phyloP scores from a whole-genome alignment of 1,140 invertebrate species.

The Thalassaphorura encarpata region DNA sequence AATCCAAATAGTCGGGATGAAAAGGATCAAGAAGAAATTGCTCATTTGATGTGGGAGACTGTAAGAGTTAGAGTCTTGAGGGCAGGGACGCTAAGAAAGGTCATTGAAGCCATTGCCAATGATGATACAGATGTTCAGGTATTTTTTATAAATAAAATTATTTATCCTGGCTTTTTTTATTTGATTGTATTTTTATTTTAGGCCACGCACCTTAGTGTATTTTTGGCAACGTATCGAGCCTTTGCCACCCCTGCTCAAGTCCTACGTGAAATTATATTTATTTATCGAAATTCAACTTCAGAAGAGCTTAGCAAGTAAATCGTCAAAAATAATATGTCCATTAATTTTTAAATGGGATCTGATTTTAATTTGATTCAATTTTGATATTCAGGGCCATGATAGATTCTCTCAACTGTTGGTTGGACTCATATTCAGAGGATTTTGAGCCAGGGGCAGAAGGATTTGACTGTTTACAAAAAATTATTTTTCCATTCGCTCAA shows the following conservation, averaged over 20 bases:
- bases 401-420: slow-evolving; percentile 79
- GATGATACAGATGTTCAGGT: slow-evolving; percentile 68
- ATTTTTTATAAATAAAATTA: too few relatives aligned
- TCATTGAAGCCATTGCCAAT: slow-evolving; percentile 84
- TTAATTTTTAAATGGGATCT: not conserved
- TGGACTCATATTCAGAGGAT: slow-evolving; percentile 93
- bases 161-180: too few relatives aligned
- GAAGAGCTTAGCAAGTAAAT: slow-evolving; percentile 26
- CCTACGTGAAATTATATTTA: slow-evolving; percentile 39
- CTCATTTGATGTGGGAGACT: slow-evolving; percentile 98
- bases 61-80: slow-evolving; percentile 89
- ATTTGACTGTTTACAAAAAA: slow-evolving; percentile 38
- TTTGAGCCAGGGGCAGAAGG: slow-evolving; percentile 47
- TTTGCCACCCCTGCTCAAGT: slow-evolving; percentile 74
- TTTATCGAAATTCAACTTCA: slow-evolving; percentile 25
- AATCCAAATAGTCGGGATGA: not conserved
- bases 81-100: slow-evolving; percentile 83
- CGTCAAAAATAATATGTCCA: not conserved
- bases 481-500: slow-evolving; percentile 37
- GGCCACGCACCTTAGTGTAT: slow-evolving; percentile 95
- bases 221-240: slow-evolving; percentile 85
- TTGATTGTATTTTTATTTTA: slow-evolving; percentile 39
- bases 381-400: slow-evolving; percentile 57
- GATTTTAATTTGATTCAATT: not conserved
- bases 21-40: slow-evolving; percentile 52